Evolutionary conservation across 2,888 invertebrate species (phyloP).

Genomic region (Eupithecia tripunctaria): DNA sequence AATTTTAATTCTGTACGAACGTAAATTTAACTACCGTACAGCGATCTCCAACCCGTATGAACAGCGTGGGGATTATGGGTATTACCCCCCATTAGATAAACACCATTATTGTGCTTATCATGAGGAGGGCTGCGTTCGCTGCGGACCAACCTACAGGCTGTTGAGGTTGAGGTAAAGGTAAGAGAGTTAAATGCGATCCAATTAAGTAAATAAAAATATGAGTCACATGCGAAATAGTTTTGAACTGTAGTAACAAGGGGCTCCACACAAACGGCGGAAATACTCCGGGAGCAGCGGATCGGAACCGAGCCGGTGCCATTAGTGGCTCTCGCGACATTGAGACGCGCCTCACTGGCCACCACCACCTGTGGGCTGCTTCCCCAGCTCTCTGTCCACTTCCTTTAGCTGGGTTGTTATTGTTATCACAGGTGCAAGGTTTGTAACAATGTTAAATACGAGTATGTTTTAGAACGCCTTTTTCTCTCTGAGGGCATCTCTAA

Average conservation of each 20-base stretch:
- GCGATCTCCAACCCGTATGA: too few relatives aligned
- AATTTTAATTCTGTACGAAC: too few relatives aligned
- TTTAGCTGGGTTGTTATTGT: not conserved
- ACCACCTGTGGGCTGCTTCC: constrained; percentile 8
- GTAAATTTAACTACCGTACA: too few relatives aligned
- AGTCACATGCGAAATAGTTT: not conserved
- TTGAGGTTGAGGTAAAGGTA: too few relatives aligned
- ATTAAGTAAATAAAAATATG: too few relatives aligned
- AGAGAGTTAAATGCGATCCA: too few relatives aligned
- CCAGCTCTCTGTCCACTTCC: constrained; percentile 4
- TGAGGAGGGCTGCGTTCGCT: too few relatives aligned
- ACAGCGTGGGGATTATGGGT: too few relatives aligned
- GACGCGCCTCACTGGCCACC: constrained; percentile 24
- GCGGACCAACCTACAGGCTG: too few relatives aligned
- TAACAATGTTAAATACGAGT: not conserved
- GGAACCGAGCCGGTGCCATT: constrained; percentile 30
- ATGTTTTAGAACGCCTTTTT: not conserved
- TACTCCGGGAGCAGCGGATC: constrained; percentile 30
- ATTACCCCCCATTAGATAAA: too few relatives aligned
- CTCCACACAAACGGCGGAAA: constrained; percentile 15
- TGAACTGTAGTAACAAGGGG: not conserved
- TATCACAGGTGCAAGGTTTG: constrained; percentile 2
- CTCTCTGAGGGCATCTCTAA: not conserved
- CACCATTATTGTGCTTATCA: too few relatives aligned
- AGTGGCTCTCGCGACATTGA: constrained; percentile 16